These are phyloP conservation scores for Glaucidium brasilianum DNA, from an alignment of 2,113 vertebrate genomes.

Conservation along the genomic window DNA sequence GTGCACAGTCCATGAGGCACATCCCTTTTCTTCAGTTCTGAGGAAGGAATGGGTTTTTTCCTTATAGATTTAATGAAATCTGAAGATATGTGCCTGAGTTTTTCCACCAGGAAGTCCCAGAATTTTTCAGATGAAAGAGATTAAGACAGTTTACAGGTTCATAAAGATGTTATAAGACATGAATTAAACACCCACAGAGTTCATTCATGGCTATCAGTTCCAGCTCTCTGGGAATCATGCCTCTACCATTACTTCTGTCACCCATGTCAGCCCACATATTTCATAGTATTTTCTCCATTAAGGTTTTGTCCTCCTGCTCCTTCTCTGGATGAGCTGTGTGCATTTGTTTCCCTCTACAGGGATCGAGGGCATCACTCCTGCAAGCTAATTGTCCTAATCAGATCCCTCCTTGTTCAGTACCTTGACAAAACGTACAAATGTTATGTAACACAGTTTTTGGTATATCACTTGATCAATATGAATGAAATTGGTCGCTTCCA, in stretches of 20 bases:
- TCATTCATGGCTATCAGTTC: not conserved
- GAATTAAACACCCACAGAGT: not conserved
- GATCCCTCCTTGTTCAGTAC: not conserved
- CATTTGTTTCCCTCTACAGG: not conserved
- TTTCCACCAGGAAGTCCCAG: not conserved
- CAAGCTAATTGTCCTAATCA: not conserved
- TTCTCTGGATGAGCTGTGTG: not conserved
- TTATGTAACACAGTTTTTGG: rapidly evolving
- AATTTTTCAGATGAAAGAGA: not conserved
- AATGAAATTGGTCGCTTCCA: not conserved
- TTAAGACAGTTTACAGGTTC: not conserved
- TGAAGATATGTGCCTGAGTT: not conserved
- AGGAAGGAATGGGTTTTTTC: not conserved
- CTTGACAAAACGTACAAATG: not conserved
- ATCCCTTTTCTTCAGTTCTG: not conserved
- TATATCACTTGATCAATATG: rapidly evolving
- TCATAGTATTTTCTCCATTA: not conserved
- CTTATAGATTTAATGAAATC: not conserved
- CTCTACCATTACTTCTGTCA: not conserved
- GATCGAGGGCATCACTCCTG: not conserved
- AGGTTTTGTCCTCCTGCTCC: not conserved
- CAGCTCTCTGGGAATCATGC: not conserved
- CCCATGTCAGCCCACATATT: rapidly evolving
- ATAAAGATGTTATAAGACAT: not conserved
- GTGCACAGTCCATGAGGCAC: not conserved